A percentile compares a stretch with the other conserved stretches of the same genome.
Evolutionary conservation across 2,113 vertebrate genomes (phyloP).

Genomic region (Abramis brama): DNA sequence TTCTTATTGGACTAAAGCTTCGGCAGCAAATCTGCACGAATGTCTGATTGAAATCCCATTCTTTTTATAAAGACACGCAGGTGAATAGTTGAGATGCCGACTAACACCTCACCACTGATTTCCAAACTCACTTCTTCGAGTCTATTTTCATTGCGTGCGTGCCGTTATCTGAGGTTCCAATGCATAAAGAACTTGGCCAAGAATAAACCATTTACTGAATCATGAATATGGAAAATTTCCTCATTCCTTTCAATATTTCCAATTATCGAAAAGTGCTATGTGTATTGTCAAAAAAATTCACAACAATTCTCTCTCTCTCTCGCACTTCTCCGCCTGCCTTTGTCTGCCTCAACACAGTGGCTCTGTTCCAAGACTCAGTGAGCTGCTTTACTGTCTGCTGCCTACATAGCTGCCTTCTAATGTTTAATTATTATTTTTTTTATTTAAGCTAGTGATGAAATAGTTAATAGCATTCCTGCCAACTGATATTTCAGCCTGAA

Average conservation of each 20-base stretch:
- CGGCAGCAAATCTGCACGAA: background rate
- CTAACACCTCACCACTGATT: conserved; percentile 53
- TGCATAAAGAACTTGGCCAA: conserved; percentile 70
- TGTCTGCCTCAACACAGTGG: background rate
- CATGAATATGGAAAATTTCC: conserved; percentile 76
- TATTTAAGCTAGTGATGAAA: background rate
- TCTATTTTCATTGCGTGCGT: conserved; percentile 67
- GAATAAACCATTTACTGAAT: conserved; percentile 75
- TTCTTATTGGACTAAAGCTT: conserved; percentile 30
- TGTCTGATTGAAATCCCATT: conserved; percentile 40
- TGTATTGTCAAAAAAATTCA: conserved; percentile 71
- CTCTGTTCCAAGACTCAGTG: conserved; percentile 5
- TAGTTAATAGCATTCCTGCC: background rate
- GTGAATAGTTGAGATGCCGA: conserved; percentile 47
- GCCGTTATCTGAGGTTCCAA: conserved; percentile 67
- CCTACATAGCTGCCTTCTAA: background rate
- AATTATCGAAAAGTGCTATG: conserved; percentile 74
- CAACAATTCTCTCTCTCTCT: conserved; percentile 30
- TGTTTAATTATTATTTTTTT: too few species aligned
- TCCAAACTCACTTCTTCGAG: conserved; percentile 67
- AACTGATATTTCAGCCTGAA: background rate
- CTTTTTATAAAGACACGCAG: conserved; percentile 47
- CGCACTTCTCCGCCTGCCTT: conserved; percentile 9
- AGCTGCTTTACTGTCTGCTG: background rate
- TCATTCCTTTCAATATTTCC: conserved; percentile 66